A percentile compares a stretch with the other conserved stretches of the same genome.
Evolutionary conservation across 2,113 vertebrate species (phyloP).

Genomic region (Anas platyrhynchos): DNA sequence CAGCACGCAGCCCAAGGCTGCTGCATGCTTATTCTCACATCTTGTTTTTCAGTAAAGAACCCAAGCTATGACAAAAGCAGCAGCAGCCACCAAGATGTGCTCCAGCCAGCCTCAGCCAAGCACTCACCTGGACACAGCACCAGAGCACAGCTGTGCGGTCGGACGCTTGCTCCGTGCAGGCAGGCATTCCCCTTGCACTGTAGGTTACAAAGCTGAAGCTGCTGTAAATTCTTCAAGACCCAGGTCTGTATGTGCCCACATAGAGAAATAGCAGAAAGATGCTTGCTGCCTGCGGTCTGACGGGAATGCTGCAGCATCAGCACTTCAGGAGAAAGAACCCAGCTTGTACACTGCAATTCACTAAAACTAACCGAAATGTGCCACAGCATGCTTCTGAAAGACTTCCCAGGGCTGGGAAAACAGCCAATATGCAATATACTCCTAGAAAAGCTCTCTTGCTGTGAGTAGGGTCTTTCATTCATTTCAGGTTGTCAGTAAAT

Average conservation of each 20-base stretch:
- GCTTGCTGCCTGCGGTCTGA: fast-evolving
- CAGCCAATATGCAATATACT: background rate
- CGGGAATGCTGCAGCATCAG: background rate
- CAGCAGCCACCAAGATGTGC: fast-evolving
- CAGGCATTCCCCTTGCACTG: background rate
- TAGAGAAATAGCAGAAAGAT: background rate
- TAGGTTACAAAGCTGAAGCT: background rate
- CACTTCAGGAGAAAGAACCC: background rate
- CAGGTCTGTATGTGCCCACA: background rate
- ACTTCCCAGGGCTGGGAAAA: background rate
- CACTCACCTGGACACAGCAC: background rate
- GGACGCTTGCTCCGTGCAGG: fast-evolving
- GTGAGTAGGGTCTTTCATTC: background rate
- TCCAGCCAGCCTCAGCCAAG: background rate
- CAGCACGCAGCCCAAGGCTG: background rate
- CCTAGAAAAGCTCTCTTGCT: background rate
- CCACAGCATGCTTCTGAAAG: background rate
- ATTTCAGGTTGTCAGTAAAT: background rate
- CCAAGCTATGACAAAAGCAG: background rate
- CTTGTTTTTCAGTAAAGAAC: background rate
- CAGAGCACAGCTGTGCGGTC: fast-evolving
- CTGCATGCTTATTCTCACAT: background rate
- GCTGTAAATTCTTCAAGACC: background rate
- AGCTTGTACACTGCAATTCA: background rate
- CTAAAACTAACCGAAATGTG: background rate